Evolutionary conservation across 1,140 invertebrate species (phyloP).

Genomic region (Phenacoccus solenopsis): DNA sequence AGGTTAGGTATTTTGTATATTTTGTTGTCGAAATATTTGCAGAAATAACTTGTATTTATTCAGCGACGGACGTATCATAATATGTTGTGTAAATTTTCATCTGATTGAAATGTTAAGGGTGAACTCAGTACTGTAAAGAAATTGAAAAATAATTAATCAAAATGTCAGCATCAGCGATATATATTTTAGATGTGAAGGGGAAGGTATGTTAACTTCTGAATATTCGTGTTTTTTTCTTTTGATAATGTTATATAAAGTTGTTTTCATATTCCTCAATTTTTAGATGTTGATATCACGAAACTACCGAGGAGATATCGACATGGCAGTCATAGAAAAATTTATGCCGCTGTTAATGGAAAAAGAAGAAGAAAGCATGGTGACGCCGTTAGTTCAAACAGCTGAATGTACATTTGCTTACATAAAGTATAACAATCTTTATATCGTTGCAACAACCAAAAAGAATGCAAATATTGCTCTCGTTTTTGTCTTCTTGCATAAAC

Average conservation of each 20-base stretch:
- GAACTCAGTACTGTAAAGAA: no score
- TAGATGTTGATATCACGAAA: constrained; percentile 89
- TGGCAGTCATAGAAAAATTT: constrained; percentile 95
- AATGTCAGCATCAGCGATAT: constrained; percentile 87
- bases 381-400: constrained; percentile 78
- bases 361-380: constrained; percentile 90
- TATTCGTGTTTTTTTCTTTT: neutral
- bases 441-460: constrained; percentile 93
- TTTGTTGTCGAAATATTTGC: no score
- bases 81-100: no score
- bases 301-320: constrained; percentile 95
- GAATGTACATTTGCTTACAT: constrained; percentile 95
- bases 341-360: constrained; percentile 98
- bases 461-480: constrained; percentile 96
- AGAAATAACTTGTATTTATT: no score
- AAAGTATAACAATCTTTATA: constrained; percentile 97
- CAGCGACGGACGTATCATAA: no score
- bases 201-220: constrained; percentile 47
- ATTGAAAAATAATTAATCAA: no score
- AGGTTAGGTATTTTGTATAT: no score
- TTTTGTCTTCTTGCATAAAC: constrained; percentile 95
- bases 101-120: no score
- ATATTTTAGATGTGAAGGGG: constrained; percentile 94
- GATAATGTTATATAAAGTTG: neutral
- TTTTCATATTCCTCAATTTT: constrained; percentile 17